A percentile compares a stretch with the other conserved stretches of the same genome.
Conservation (phyloP, 2,797 vertebrate genomes). For the Anisognathus igniventris region DNA sequence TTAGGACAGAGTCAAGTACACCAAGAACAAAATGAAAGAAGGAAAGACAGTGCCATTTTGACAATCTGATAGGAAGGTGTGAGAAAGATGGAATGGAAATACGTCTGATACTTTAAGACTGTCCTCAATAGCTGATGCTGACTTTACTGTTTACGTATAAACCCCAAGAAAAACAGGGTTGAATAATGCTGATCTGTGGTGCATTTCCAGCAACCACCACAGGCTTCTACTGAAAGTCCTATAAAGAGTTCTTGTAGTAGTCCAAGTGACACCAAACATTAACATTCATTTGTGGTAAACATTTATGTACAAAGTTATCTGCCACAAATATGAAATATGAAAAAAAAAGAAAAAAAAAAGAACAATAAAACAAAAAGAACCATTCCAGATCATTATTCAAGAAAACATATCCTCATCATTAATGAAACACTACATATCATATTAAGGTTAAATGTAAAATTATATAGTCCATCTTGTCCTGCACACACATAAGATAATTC, state of each 20-base stretch:
- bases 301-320: slow-evolving; percentile 91
- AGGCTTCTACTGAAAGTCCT: slow-evolving; percentile 77
- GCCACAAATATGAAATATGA: slow-evolving; percentile 70
- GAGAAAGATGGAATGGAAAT: slow-evolving; percentile 57
- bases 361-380: slow-evolving; percentile 40
- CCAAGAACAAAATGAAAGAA: slow-evolving; percentile 64
- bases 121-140: slow-evolving; percentile 76
- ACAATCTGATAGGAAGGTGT: slow-evolving; percentile 86
- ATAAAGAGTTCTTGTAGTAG: slow-evolving; percentile 77
- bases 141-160: slow-evolving; percentile 80
- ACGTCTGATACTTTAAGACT: slow-evolving; percentile 71
- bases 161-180: slow-evolving; percentile 78
- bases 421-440: slow-evolving; percentile 85
- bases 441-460: slow-evolving; percentile 82
- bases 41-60: slow-evolving; percentile 80
- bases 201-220: slow-evolving; percentile 72
- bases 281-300: slow-evolving; percentile 91
- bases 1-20: slow-evolving; percentile 74
- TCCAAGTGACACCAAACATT: slow-evolving; percentile 87
- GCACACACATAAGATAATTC: slow-evolving; percentile 74
- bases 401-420: slow-evolving; percentile 80
- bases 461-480: slow-evolving; percentile 78
- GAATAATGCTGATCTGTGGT: slow-evolving; percentile 73
- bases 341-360: not conserved
- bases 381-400: slow-evolving; percentile 87